Conservation (phyloP, 1,140 invertebrate genomes). For the Gryon sp. region DNA sequence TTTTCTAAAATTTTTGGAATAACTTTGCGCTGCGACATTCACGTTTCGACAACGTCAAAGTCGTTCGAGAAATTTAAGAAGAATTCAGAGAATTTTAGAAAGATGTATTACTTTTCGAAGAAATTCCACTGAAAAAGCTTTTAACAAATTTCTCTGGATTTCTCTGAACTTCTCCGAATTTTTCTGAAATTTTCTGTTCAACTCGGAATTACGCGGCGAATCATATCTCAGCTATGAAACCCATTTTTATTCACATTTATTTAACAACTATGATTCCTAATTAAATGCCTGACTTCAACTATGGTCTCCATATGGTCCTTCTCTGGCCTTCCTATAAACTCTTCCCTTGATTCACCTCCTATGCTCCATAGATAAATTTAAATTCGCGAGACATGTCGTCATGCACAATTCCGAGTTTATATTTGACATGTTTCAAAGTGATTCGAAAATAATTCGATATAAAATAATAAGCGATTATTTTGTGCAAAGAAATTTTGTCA, state of each 20-base stretch:
- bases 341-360: too few species aligned
- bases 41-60: constrained; percentile 35
- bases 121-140: constrained; percentile 63
- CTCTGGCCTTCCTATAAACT: too few species aligned
- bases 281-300: too few species aligned
- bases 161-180: constrained; percentile 65
- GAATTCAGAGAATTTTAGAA: constrained; percentile 67
- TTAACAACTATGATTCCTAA: too few species aligned
- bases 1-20: constrained; percentile 54
- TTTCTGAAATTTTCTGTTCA: constrained; percentile 66
- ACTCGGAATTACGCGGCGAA: constrained; percentile 39
- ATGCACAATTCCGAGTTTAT: constrained; percentile 28
- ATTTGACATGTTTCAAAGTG: constrained; percentile 16
- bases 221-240: constrained; percentile 7
- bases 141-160: constrained; percentile 64
- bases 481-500: constrained; percentile 9
- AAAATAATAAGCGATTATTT: too few species aligned
- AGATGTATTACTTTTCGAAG: constrained; percentile 62
- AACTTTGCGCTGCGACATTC: constrained; percentile 34
- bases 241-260: too few species aligned
- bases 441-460: too few species aligned
- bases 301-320: too few species aligned
- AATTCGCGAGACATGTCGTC: too few species aligned
- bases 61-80: constrained; percentile 58
- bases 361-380: too few species aligned